phyloP scores from a whole-genome alignment of 2,113 vertebrate genomes.

The Anoura caudifer region DNA sequence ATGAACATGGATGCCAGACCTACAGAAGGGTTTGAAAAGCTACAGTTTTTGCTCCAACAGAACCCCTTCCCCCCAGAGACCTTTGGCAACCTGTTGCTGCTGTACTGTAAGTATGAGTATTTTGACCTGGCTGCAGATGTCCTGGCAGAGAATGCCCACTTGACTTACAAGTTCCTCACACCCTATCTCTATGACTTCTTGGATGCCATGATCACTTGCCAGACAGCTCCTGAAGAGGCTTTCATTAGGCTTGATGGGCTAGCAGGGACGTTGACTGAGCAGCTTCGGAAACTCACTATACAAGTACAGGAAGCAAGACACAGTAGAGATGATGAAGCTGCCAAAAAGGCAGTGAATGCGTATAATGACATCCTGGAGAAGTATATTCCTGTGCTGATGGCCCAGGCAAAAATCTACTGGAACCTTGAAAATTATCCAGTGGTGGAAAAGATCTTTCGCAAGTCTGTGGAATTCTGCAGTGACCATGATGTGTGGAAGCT shows the following conservation, averaged over 20 bases:
- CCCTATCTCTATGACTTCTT: conserved; percentile 95
- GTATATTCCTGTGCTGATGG: conserved; percentile 94
- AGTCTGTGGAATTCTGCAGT: conserved; percentile 93
- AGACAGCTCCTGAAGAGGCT: conserved; percentile 95
- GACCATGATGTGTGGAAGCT: conserved; percentile 95
- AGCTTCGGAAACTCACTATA: conserved; percentile 89
- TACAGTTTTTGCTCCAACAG: conserved; percentile 95
- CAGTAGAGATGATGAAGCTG: conserved; percentile 86
- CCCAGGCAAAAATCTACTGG: conserved; percentile 97
- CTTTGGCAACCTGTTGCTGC: conserved; percentile 94
- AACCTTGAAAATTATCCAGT: conserved; percentile 93
- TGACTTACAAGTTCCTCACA: conserved; percentile 94
- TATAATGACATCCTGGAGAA: conserved; percentile 92
- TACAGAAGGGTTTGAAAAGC: conserved; percentile 94
- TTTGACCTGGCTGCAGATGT: conserved; percentile 96
- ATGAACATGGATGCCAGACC: conserved; percentile 95
- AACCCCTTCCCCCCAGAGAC: conserved; percentile 93
- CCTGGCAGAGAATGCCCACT: conserved; percentile 95
- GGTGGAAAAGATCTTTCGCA: conserved; percentile 97
- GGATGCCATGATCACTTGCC: conserved; percentile 93
- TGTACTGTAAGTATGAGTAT: conserved; percentile 93
- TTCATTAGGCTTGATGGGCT: conserved; percentile 94
- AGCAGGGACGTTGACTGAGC: conserved; percentile 88
- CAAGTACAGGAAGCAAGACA: conserved; percentile 91
- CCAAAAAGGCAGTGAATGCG: conserved; percentile 88